Evolutionary conservation across 2,113 vertebrate genomes (phyloP), one percentile per base, ranked within the genome.

Genomic region (Osmerus mordax): DNA sequence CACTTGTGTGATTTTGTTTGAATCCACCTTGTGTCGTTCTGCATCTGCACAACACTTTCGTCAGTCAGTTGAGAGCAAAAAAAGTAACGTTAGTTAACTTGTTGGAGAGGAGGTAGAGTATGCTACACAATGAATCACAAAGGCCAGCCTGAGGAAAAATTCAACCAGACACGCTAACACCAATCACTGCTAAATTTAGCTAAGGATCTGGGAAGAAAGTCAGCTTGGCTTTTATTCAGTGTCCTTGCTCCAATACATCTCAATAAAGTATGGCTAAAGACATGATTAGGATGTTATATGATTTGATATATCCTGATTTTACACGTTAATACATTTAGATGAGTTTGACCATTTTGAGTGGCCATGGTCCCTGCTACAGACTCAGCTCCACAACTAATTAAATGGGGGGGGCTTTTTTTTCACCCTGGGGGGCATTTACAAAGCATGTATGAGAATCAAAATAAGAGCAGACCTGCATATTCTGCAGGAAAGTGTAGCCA

Each of bases 121-220:
- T 1, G 25, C 25, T 28, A 28, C 25, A 28, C 70, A 67, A 77
- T 86, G 86, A 86, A 88, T 82, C 86, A 86, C 85, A 80, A 89
- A 85, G 70, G 28, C 73, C 70, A 72, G 78, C 82, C 78, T 32
- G 55, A 82, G 76, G 78, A 81, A 67, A 28, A 51, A 75, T 67
- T 7, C 74, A 64, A 65, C 21, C 52, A 54, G 62, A 70, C 16
- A 13, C 66, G 67, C 54, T 67, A 61, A 23, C 47, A 61, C 69
- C 65, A 41, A 64, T 75, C 64, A 29, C 29, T 16, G 61, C 53
- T 62, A 69, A 82, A 79, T 52, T 69, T 65, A 67, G 75, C 59
- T 53, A 61, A 76, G 74, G 64, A 55, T 67, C 55, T 36, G 19
- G 64, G 64, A 76, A 8, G 41, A 64, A 23, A 21, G 73, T 13